phyloP scores from a whole-genome alignment of 2,888 invertebrate species.

The Panzeria rudis region DNA sequence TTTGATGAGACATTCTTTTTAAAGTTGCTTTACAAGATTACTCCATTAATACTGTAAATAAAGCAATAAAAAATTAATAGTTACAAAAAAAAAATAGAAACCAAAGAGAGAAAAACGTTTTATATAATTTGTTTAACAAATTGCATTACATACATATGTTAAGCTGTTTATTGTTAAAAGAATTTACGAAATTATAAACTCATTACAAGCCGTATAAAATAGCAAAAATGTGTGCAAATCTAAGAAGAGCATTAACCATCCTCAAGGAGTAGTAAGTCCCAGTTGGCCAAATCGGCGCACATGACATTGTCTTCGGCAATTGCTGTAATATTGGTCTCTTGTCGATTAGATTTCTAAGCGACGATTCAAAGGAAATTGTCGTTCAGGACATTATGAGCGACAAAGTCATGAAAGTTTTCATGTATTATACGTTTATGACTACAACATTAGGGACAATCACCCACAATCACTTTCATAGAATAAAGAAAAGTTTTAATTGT shows the following conservation, averaged over 20 bases:
- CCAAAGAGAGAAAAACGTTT: constrained; percentile 8
- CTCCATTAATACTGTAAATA: constrained; percentile 64
- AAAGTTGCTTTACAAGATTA: constrained; percentile 59
- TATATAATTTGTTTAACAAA: constrained; percentile 66
- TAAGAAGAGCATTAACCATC: constrained; percentile 4
- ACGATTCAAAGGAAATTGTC: too few relatives aligned
- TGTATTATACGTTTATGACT: too few relatives aligned
- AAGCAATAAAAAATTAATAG: constrained; percentile 31
- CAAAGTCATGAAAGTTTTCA: too few relatives aligned
- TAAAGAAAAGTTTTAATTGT: too few relatives aligned
- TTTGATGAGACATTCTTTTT: constrained; percentile 81
- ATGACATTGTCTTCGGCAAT: too few relatives aligned
- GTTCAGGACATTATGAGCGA: too few relatives aligned
- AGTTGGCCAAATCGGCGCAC: too few relatives aligned
- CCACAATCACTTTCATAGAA: too few relatives aligned
- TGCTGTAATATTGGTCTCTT: too few relatives aligned
- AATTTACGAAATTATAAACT: constrained; percentile 62
- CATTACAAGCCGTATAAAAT: constrained; percentile 40
- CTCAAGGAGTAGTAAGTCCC: constrained; percentile 18
- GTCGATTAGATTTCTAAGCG: too few relatives aligned
- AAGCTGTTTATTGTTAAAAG: constrained; percentile 53
- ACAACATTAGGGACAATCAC: too few relatives aligned
- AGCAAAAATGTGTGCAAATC: background rate
- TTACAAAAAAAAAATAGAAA: background rate
- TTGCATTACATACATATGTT: constrained; percentile 50